These are phyloP conservation scores for Arctopsyche grandis DNA, from an alignment of 1,140 invertebrate species.

Conservation along the genomic window DNA sequence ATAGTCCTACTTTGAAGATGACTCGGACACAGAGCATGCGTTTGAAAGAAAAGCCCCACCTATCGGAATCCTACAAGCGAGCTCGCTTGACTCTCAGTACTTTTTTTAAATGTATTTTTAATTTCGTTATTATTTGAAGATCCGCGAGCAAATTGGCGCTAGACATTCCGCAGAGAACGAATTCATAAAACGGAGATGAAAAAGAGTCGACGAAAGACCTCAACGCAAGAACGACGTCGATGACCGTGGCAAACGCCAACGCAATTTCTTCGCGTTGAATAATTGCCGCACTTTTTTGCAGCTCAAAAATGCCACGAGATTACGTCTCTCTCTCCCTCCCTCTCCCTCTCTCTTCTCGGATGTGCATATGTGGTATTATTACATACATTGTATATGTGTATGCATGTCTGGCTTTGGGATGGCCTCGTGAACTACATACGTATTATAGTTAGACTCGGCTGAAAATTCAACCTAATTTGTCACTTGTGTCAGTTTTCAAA, in stretches of 20 bases:
- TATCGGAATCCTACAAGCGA: no score
- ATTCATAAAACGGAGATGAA: neutral
- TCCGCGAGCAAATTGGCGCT: neutral
- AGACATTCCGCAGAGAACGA: neutral
- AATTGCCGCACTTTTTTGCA: neutral
- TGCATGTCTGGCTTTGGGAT: neutral
- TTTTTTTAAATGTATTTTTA: neutral
- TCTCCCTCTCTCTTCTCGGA: no score
- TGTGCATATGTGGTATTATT: no score
- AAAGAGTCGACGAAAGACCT: neutral
- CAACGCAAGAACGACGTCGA: neutral
- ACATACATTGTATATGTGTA: neutral
- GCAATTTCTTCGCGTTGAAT: conserved; percentile 10
- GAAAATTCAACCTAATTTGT: no score
- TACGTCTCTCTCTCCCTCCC: neutral
- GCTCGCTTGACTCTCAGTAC: neutral
- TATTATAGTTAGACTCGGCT: no score
- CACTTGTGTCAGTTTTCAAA: no score
- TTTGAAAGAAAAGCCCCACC: no score
- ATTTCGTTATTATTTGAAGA: neutral
- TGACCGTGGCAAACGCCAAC: neutral
- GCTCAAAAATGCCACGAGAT: neutral
- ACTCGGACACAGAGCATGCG: no score
- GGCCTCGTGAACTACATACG: no score
- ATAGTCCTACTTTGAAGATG: no score